Percentiles rank a stretch among this genome's conserved stretches.
phyloP scores from a whole-genome alignment of 2,797 vertebrate species.

The Lophura swinhoii region DNA sequence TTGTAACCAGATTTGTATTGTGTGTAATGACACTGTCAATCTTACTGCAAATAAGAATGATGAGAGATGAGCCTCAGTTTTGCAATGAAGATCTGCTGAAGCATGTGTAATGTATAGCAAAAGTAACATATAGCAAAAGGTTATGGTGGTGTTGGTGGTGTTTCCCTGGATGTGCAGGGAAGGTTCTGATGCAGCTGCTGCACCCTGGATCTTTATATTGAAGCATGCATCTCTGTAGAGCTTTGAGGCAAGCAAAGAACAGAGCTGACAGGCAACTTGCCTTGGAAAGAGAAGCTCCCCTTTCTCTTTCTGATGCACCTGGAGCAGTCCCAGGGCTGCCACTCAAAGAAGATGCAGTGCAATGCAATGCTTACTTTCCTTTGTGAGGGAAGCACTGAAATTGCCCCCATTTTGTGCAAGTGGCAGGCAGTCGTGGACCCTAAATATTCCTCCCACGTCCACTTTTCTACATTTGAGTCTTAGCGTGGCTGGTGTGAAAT shows the following conservation, averaged over 20 bases:
- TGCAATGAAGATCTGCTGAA: neutral
- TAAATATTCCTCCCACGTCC: neutral
- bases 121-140: neutral
- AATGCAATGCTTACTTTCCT: neutral
- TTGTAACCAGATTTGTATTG: neutral
- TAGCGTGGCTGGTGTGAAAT: neutral
- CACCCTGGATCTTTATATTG: rapidly evolving
- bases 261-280: neutral
- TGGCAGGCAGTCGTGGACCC: neutral
- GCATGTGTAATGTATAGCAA: neutral
- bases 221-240: neutral
- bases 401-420: rapidly evolving
- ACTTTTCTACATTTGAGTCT: rapidly evolving
- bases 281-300: neutral
- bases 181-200: neutral
- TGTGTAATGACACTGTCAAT: neutral
- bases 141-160: neutral
- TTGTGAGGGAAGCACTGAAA: rapidly evolving
- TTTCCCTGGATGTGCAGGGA: rapidly evolving
- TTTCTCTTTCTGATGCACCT: neutral
- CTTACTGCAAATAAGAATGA: rapidly evolving
- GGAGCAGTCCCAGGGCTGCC: neutral
- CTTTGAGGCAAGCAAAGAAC: neutral
- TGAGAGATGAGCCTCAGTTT: neutral
- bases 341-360: rapidly evolving